Evolutionary conservation across 2,797 vertebrate species (phyloP).

Genomic region (Helostoma temminkii): DNA sequence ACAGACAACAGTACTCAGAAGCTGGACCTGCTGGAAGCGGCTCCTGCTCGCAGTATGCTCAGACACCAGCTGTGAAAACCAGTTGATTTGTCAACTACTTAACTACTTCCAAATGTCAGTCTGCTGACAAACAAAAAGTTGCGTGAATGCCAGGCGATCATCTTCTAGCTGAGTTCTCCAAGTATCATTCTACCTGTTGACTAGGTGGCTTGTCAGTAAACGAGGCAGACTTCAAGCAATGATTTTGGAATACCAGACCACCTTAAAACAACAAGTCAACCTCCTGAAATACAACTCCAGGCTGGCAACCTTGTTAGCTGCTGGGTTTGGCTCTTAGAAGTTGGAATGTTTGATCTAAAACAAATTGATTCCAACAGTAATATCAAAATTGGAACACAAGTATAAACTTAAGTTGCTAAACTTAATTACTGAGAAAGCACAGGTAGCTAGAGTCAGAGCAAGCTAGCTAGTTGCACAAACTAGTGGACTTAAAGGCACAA

Average conservation of each 20-base stretch:
- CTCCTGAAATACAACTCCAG: conserved; percentile 44
- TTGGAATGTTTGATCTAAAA: conserved; percentile 3
- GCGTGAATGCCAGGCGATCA: conserved; percentile 32
- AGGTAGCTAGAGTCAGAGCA: conserved; percentile 9
- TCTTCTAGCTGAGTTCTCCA: conserved; percentile 20
- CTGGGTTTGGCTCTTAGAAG: conserved; percentile 24
- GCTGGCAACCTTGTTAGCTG: conserved; percentile 16
- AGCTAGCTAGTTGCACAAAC: conserved; percentile 21
- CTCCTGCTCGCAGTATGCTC: conserved; percentile 12
- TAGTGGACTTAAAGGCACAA: conserved; percentile 7
- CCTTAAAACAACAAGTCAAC: conserved; percentile 64
- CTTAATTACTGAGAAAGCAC: conserved; percentile 29
- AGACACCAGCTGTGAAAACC: conserved; percentile 48
- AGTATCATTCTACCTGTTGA: conserved; percentile 26
- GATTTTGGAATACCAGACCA: conserved; percentile 62
- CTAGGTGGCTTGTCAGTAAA: conserved; percentile 33
- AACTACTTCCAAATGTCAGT: conserved; percentile 7
- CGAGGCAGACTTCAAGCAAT: conserved; percentile 43
- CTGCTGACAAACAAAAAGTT: conserved; percentile 34
- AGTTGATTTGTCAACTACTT: conserved; percentile 27
- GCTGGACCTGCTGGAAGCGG: too few species aligned
- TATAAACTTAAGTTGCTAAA: conserved; percentile 10
- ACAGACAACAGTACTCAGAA: conserved; percentile 1
- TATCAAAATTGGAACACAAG: conserved; percentile 5
- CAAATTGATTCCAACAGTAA: conserved; percentile 22